Percentiles rank a stretch among this genome's conserved stretches.
Evolutionary conservation across 2,113 vertebrate genomes (phyloP).

Genomic region (Proterorhinus semilunaris): DNA sequence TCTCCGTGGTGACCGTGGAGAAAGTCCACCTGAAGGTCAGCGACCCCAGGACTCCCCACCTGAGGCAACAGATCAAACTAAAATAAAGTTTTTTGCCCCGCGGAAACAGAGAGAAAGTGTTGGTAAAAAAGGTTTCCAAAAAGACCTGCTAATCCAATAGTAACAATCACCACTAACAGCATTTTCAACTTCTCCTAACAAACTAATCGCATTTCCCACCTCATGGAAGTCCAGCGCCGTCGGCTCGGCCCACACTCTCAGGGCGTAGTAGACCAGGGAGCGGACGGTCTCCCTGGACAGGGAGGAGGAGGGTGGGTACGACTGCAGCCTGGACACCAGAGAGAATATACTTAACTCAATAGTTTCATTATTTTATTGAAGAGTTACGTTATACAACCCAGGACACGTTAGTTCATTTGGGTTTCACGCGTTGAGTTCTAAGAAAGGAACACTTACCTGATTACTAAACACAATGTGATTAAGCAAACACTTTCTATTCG

Average conservation of each 20-base stretch:
- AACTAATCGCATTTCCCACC: slow-evolving; percentile 29
- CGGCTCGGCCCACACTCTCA: slow-evolving; percentile 69
- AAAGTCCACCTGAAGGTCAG: slow-evolving; percentile 69
- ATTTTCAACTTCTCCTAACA: too few species aligned
- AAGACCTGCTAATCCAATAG: too few species aligned
- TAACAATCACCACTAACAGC: too few species aligned
- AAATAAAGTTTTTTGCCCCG: too few species aligned
- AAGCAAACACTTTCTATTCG: not conserved
- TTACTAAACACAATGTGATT: not conserved
- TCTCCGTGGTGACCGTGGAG: slow-evolving; percentile 67
- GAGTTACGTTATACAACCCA: too few species aligned
- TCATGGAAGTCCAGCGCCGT: slow-evolving; percentile 72
- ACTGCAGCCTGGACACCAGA: slow-evolving; percentile 58
- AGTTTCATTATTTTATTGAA: not conserved
- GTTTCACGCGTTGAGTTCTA: not conserved
- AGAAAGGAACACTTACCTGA: not conserved
- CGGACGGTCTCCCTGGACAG: slow-evolving; percentile 71
- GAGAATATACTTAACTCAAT: not conserved
- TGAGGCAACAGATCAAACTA: slow-evolving; percentile 23
- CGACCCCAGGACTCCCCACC: slow-evolving; percentile 59
- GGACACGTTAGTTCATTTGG: too few species aligned
- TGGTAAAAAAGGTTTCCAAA: too few species aligned
- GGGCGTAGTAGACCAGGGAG: slow-evolving; percentile 73
- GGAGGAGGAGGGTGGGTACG: slow-evolving; percentile 58
- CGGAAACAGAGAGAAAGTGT: too few species aligned